These are phyloP conservation scores for Oreortyx pictus DNA, from an alignment of 2,797 vertebrate genomes.

Conservation along the genomic window DNA sequence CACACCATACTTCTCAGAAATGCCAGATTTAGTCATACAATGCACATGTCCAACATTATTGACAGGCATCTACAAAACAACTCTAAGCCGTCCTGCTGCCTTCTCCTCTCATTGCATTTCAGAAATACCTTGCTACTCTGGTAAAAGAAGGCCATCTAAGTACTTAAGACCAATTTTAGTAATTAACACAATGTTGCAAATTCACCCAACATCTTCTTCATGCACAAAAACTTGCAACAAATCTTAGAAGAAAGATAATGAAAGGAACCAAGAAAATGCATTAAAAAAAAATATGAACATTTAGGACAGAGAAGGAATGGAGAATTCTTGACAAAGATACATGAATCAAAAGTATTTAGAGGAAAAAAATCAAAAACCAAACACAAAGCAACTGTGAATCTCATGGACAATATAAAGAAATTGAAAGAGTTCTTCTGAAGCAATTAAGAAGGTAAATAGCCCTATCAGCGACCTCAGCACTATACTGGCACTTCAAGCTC, in stretches of 20 bases:
- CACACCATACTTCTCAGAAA: not conserved
- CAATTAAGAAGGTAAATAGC: not conserved
- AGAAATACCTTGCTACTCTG: not conserved
- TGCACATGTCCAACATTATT: not conserved
- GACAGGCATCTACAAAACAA: not conserved
- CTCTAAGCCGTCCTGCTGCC: not conserved
- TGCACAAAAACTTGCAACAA: not conserved
- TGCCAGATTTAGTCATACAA: not conserved
- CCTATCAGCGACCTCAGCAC: not conserved
- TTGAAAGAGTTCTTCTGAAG: not conserved
- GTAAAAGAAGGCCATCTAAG: not conserved
- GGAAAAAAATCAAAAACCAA: not conserved
- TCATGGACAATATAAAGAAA: not conserved
- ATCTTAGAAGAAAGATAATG: not conserved
- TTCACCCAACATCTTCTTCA: not conserved
- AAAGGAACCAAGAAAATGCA: not conserved
- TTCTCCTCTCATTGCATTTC: not conserved
- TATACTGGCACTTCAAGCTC: not conserved
- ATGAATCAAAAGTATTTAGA: not conserved
- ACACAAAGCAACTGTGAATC: too few species aligned
- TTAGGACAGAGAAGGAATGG: not conserved
- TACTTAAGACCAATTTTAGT: not conserved
- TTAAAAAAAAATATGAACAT: not conserved
- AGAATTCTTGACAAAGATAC: not conserved
- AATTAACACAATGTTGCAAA: not conserved